Percentiles rank a stretch among this genome's conserved stretches.
Evolutionary conservation across 2,113 vertebrate species (phyloP).

Genomic region (Egretta garzetta): DNA sequence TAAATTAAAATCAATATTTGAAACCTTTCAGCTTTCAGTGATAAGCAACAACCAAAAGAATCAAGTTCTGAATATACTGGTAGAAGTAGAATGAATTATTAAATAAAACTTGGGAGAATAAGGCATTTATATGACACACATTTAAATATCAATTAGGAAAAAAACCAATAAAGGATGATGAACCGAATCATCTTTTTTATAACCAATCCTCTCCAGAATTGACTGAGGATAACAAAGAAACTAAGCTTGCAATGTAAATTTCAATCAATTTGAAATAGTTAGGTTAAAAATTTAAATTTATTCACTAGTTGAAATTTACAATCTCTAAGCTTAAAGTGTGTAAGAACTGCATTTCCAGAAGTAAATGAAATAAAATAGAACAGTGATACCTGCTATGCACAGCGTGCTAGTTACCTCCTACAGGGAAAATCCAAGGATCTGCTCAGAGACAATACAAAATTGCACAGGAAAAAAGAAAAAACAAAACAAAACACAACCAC

Average conservation of each 20-base stretch:
- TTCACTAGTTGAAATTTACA: constrained; percentile 37
- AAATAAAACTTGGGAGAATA: constrained; percentile 37
- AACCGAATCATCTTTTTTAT: constrained; percentile 29
- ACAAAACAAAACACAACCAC: neutral
- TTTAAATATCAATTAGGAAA: constrained; percentile 73
- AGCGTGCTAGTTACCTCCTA: neutral
- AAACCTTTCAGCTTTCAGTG: constrained; percentile 43
- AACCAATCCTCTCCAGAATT: constrained; percentile 24
- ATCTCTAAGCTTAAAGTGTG: constrained; percentile 31
- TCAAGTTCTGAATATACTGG: constrained; percentile 37
- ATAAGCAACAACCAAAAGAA: constrained; percentile 60
- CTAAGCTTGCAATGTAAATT: constrained; percentile 10
- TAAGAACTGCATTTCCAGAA: constrained; percentile 50
- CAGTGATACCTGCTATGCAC: neutral
- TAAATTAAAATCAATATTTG: constrained; percentile 74
- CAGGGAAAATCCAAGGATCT: neutral
- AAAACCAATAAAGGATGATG: constrained; percentile 46
- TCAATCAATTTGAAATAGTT: constrained; percentile 12
- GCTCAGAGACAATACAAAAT: neutral
- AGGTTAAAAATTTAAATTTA: constrained; percentile 51
- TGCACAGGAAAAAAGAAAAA: neutral
- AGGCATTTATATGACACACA: constrained; percentile 46
- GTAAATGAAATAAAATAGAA: constrained; percentile 24
- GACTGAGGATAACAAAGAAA: constrained; percentile 12
- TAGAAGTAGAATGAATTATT: constrained; percentile 43